Conservation (phyloP, 2,113 vertebrate genomes). For the Rattus rattus region DNA sequence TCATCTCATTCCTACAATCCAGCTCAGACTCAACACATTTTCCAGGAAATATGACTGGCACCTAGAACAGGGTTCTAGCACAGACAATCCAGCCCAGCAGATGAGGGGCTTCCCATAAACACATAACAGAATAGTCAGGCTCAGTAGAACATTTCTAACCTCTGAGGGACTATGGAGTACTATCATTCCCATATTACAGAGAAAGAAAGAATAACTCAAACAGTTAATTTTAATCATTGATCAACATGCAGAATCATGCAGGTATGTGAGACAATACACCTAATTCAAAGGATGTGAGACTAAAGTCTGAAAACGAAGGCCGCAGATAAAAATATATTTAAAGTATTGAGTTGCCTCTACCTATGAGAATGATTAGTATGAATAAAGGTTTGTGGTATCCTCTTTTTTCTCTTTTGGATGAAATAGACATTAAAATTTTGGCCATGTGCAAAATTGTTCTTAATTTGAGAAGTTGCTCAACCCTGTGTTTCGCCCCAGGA, state of each 20-base stretch:
- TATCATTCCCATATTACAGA: not conserved
- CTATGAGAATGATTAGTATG: slow-evolving; percentile 50
- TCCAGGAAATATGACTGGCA: not conserved
- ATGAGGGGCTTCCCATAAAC: not conserved
- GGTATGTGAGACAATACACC: not conserved
- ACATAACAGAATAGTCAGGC: not conserved
- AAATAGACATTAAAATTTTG: slow-evolving; percentile 74
- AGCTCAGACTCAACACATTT: not conserved
- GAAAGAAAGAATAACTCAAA: not conserved
- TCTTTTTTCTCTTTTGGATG: slow-evolving; percentile 23
- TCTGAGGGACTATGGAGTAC: not conserved
- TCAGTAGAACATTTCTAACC: not conserved
- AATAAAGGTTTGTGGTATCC: slow-evolving; percentile 1
- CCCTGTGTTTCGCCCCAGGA: slow-evolving; percentile 71
- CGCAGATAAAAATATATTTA: not conserved
- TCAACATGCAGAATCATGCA: not conserved
- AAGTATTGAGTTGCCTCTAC: slow-evolving; percentile 33
- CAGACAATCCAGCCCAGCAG: not conserved
- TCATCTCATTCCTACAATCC: not conserved
- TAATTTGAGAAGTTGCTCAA: slow-evolving; percentile 78
- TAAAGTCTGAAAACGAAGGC: not conserved
- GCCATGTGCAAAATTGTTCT: slow-evolving; percentile 73
- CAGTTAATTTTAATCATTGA: not conserved
- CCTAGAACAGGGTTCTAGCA: not conserved
- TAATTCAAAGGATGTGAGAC: not conserved